These are phyloP conservation scores for Acleris literana DNA, from an alignment of 2,888 invertebrate genomes.

Conservation along the genomic window DNA sequence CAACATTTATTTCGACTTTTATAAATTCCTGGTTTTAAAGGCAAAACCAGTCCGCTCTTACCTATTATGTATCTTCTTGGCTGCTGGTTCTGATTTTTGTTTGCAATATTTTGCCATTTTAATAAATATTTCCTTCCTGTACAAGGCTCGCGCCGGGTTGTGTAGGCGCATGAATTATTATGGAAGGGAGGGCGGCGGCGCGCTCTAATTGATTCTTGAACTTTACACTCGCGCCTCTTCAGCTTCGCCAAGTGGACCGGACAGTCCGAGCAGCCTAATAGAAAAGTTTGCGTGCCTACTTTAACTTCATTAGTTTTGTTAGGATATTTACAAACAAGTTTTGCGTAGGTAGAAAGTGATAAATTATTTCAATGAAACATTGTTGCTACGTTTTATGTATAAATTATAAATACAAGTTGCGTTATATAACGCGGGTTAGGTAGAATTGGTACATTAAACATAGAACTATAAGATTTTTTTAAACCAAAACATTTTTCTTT, in stretches of 20 bases:
- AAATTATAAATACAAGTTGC: background rate
- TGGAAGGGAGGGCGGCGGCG: slow-evolving; percentile 45
- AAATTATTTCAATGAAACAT: slow-evolving; percentile 15
- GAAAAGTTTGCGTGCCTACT: slow-evolving; percentile 31
- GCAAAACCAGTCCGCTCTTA: no score
- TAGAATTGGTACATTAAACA: no score
- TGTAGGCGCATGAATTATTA: slow-evolving; percentile 62
- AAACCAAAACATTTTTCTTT: no score
- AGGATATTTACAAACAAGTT: slow-evolving; percentile 18
- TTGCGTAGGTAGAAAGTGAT: slow-evolving; percentile 1
- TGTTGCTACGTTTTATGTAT: background rate
- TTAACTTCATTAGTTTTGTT: slow-evolving; percentile 20
- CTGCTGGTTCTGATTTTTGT: no score
- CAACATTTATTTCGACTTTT: no score
- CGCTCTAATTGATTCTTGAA: slow-evolving; percentile 66
- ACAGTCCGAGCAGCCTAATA: slow-evolving; percentile 26
- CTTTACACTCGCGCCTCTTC: slow-evolving; percentile 40
- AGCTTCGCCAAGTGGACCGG: slow-evolving; percentile 13
- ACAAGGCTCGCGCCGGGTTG: slow-evolving; percentile 45
- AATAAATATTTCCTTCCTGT: no score
- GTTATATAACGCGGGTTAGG: no score
- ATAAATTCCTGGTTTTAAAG: no score
- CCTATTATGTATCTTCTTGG: no score
- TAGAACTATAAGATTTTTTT: no score
- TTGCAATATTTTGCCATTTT: no score